Evolutionary conservation across 2,888 invertebrate species (phyloP), one percentile per base, ranked within the genome.

Genomic region (Cryptus viduatorius): DNA sequence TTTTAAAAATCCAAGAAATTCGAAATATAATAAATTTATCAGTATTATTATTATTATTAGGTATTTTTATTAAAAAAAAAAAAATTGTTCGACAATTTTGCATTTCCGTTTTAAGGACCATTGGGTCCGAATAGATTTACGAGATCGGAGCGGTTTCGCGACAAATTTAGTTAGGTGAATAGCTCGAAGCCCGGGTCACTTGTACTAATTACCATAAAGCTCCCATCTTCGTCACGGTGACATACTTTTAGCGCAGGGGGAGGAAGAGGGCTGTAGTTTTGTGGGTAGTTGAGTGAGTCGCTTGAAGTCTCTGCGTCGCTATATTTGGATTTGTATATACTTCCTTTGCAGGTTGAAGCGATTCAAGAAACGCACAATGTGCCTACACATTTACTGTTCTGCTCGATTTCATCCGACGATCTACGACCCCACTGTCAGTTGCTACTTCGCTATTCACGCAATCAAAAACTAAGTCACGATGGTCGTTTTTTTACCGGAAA

Each of bases 131-230:
- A 56, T 19, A 24, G 4, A 3, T 12, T 56, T 19, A 19, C 19
- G 53, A 50, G 50, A 4, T 53, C 8, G 53, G 24, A 56, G 12
- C 12, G 19, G 4, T 2, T 10, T 56, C 24, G 24, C 4, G 10
- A 10, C 24, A 19, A 19, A 56, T 56, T 10, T 24, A 56, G 56
- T 19, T 24, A 56, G 56, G 19, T 19, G 24, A 56, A 50, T 44
- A 67, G n/a, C 31, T 68, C 3, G 50, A 8, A 61, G 14, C 44
- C 37, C 64, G 14, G 24, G n/a, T 44, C 44, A 24, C 61, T 53
- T 14, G 14, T 19, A 68, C 77, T 67, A 67, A 71, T 72, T 72
- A 78, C 48, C 53, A 61, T 68, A 44, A 8, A 37, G 68, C 16
- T 46, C 7, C 31, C 7, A 56, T 64, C 24, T 68, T 19, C 19